A percentile compares a stretch with the other conserved stretches of the same genome.
phyloP scores from a whole-genome alignment of 2,888 invertebrate genomes.

The Lysandra coridon region DNA sequence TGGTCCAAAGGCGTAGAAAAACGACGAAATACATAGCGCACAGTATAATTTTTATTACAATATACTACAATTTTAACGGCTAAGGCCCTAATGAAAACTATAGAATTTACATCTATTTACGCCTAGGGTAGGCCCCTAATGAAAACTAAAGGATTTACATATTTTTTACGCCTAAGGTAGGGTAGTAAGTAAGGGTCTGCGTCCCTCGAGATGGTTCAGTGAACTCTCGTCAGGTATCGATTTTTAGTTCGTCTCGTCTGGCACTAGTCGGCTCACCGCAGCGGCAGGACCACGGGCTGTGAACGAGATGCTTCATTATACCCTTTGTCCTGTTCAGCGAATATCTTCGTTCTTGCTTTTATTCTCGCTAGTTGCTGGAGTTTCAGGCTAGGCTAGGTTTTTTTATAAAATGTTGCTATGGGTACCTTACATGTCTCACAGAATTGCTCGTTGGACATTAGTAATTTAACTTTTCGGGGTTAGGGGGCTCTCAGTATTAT shows the following conservation, averaged over 20 bases:
- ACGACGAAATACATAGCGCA: no score
- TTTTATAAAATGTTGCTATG: no score
- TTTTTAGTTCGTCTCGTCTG: constrained; percentile 21
- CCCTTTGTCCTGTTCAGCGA: neutral
- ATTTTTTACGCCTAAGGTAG: neutral
- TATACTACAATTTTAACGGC: neutral
- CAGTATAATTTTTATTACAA: no score
- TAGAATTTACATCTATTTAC: neutral
- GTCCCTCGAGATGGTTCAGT: constrained; percentile 26
- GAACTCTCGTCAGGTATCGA: constrained; percentile 27
- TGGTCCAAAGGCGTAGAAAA: no score
- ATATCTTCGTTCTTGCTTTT: neutral
- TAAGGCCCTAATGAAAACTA: neutral
- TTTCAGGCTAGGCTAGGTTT: no score
- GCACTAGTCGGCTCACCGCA: constrained; percentile 11
- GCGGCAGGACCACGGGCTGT: neutral
- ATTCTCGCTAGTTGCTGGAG: neutral
- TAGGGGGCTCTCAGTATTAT: no score
- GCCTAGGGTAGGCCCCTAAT: neutral
- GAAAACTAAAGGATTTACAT: neutral
- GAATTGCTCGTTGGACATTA: no score
- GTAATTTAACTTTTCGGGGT: no score
- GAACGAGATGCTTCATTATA: neutral
- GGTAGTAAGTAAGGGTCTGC: neutral
- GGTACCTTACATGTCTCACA: no score